Percentiles rank a stretch among this genome's conserved stretches.
phyloP scores from a whole-genome alignment of 2,797 vertebrate species.

The Coendou prehensilis region DNA sequence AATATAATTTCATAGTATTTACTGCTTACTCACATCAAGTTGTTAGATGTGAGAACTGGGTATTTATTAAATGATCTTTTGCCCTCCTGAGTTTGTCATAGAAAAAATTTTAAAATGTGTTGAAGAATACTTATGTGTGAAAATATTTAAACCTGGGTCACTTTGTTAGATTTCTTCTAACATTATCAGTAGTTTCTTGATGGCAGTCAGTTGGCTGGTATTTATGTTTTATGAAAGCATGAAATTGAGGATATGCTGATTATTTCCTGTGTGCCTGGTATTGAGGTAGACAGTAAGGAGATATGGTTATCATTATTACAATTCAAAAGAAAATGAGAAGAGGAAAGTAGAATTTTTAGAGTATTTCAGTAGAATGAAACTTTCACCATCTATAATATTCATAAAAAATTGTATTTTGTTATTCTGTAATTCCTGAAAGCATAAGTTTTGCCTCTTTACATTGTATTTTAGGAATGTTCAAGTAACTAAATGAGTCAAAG shows the following conservation, averaged over 20 bases:
- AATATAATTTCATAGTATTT: slow-evolving; percentile 19
- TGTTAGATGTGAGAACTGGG: slow-evolving; percentile 17
- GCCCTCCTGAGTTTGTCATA: slow-evolving; percentile 34
- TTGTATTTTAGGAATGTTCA: slow-evolving; percentile 68
- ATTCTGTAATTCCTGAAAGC: slow-evolving; percentile 49
- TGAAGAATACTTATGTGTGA: slow-evolving; percentile 60
- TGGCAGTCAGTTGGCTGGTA: slow-evolving; percentile 20
- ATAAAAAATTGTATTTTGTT: slow-evolving; percentile 50
- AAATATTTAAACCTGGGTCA: slow-evolving; percentile 46
- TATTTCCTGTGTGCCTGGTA: neutral
- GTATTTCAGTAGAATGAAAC: slow-evolving; percentile 58
- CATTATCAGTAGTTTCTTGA: neutral
- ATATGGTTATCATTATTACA: slow-evolving; percentile 36
- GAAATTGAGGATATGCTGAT: slow-evolving; percentile 26
- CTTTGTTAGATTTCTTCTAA: slow-evolving; percentile 57
- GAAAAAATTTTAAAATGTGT: slow-evolving; percentile 62
- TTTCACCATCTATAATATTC: slow-evolving; percentile 51
- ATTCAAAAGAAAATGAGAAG: slow-evolving; percentile 61
- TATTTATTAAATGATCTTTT: slow-evolving; percentile 62
- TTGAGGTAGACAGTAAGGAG: slow-evolving; percentile 5
- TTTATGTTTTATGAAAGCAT: slow-evolving; percentile 7
- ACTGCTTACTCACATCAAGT: neutral
- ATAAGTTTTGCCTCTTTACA: slow-evolving; percentile 6
- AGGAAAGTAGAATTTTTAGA: slow-evolving; percentile 42
- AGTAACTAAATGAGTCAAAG: slow-evolving; percentile 23